Conservation (phyloP, 2,797 vertebrate genomes). For the Acanthis flammea region DNA sequence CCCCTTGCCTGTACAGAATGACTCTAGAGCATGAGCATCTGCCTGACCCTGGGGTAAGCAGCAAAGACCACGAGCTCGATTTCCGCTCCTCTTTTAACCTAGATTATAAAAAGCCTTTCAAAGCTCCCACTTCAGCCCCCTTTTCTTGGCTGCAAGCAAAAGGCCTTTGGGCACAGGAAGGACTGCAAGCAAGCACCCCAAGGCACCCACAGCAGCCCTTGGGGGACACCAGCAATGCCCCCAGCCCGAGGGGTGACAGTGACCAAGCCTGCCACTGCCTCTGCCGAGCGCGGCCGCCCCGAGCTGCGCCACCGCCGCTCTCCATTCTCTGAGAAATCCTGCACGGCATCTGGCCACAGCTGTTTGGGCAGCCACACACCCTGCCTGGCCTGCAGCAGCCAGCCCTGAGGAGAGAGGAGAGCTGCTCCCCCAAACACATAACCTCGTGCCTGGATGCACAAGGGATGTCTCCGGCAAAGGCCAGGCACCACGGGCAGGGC, state of each 20-base stretch:
- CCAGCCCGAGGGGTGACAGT: rapidly evolving
- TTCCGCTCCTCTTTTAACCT: neutral
- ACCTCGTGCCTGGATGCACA: neutral
- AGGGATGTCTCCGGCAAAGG: neutral
- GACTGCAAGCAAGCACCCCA: neutral
- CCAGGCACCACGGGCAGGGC: neutral
- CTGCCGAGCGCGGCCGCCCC: neutral
- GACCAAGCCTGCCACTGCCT: neutral
- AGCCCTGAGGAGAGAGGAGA: neutral
- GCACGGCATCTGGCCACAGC: neutral
- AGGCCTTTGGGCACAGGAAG: neutral
- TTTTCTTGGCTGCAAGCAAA: neutral
- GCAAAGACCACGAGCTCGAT: neutral
- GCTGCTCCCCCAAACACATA: neutral
- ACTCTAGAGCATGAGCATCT: neutral
- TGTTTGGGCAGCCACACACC: neutral
- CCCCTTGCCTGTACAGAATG: rapidly evolving
- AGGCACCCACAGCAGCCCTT: neutral
- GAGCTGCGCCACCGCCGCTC: neutral
- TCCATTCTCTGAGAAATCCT: neutral
- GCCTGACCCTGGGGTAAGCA: neutral
- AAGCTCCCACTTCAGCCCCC: neutral
- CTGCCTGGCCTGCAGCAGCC: neutral
- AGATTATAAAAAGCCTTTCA: neutral
- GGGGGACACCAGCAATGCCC: neutral